Conservation (phyloP, 2,888 invertebrate species). For the Noctuana brunneofusca region DNA sequence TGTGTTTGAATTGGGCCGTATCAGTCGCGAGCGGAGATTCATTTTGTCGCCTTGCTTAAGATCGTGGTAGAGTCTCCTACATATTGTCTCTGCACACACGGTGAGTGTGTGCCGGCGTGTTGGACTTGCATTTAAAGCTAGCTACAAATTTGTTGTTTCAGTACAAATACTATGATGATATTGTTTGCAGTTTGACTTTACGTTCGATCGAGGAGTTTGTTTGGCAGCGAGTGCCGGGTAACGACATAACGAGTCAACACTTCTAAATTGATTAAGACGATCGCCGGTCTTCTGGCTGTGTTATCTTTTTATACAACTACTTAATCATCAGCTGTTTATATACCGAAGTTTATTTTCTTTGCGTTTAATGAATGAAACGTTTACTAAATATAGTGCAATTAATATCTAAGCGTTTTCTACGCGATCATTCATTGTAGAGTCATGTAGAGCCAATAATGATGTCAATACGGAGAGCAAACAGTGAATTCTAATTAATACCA, state of each 20-base stretch:
- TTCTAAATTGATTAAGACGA: constrained; percentile 72
- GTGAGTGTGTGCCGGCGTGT: constrained; percentile 77
- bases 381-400: background rate
- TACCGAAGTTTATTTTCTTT: background rate
- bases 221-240: constrained; percentile 57
- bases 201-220: constrained; percentile 79
- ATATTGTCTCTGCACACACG: constrained; percentile 81
- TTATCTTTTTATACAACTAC: constrained; percentile 16
- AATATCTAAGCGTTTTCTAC: background rate
- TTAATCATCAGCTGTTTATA: constrained; percentile 1
- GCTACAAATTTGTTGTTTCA: constrained; percentile 82
- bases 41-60: constrained; percentile 83
- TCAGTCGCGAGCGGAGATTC: constrained; percentile 82
- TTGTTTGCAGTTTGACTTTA: constrained; percentile 80
- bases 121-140: constrained; percentile 80
- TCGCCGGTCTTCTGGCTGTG: constrained; percentile 44
- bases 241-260: constrained; percentile 63
- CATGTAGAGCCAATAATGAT: background rate
- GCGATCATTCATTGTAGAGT: background rate
- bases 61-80: constrained; percentile 76
- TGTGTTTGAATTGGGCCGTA: constrained; percentile 82
- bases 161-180: constrained; percentile 81
- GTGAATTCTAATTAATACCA: background rate
- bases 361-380: constrained; percentile 40
- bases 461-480: background rate